Base-by-base conservation (phyloP, 2,888 invertebrate species). In the Melanchra persicariae region DNA sequence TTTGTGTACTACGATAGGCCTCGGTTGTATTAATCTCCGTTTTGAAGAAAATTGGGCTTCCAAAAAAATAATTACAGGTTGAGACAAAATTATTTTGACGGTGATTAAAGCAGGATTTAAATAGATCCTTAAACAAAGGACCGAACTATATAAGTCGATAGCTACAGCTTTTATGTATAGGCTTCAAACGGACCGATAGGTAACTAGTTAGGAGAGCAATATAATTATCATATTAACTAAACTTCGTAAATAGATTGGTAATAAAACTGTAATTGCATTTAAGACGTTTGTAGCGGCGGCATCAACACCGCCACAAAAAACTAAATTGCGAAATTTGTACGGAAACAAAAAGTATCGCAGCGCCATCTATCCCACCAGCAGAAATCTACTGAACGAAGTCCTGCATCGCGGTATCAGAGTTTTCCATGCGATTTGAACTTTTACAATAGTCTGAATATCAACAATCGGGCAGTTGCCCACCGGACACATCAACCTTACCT, bases 11-110 rank as follows among this genome's bases (percentile, higher is more conserved):
- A 47, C 17, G 37, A 67, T 70, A 64, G 52, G 26, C 61, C 60
- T 61, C 17, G 3, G 26, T 52, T 52, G 43, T 24, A 54, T 64
- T 70, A 75, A 76, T 80, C 52, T 76, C 47, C 51, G 30, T 63
- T 70, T 64, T 22, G 22, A 80, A 54, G 52, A 55, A n/a, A n/a
- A n/a, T n/a, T 9, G 37, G 40, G 10, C 37, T n/a, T 74, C 55
- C 19, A 52, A 3, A 34, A 52, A 59, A 66, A 19, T 0, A 8
- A 54, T 59, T 52, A 52, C 22, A 45, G 65, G 34, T 71, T 54
- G 1, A 37, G 17, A 30, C 37, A 24, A 62, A 49, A 40, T 65
- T 37, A 45, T n/a, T 15, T 58, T 45, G n/a, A 37, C 12, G n/a
- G 6, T 59, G 4, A 40, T 43, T 2, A 17, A 12, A 66, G 47